Evolutionary conservation across 30 jellyfish, hydroid and myxozoan species (phyloP), one percentile per base, ranked within the genome.

Genomic region (Aurelia sp.): DNA sequence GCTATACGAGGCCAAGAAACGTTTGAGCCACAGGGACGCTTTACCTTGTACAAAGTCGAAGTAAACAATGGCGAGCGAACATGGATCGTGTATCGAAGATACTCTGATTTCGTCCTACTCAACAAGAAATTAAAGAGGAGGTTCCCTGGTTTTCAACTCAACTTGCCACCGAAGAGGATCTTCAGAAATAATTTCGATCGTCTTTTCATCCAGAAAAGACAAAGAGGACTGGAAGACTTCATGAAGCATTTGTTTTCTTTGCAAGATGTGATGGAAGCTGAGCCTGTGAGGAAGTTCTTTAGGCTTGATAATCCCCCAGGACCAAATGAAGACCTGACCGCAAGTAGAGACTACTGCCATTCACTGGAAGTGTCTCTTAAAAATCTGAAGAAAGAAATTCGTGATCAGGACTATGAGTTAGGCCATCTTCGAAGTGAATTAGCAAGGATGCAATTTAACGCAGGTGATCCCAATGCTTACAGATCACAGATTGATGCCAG

Each of bases 241-340:
- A 81, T 92, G 85, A 41, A 72, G 50, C 84, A 81, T 85, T 67
- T 92, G 65, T 92, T 92, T 63, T 59, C 86, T 13, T 58, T 86
- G 79, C 87, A 66, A 31, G 69, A 76, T 58, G 95, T 85, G 13
- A 30, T 77, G 82, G 84, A 53, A 15, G 53, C 88, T 1, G 81
- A 22, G 18, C 86, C 91, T 11, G 94, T 92, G 30, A 81, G 76
- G 22, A 67, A 81, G 71, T 92, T 92, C 67, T 92, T 92, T 60
- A 86, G 96, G 11, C 88, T 92, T 16, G 98, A 92, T 62, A 73
- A 92, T 68, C 96, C 96, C 40, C 98, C 98, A 4, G 96, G 87
- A 19, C 98, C 98, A n/a, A 76, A 78, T 50, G 96, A 77, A 59
- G 96, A 77, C 55, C 82, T 87, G 30, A 69, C 75, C 37, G 98